Evolutionary conservation across 2,113 vertebrate genomes (phyloP).

Genomic region (Cyanoderma ruficeps): DNA sequence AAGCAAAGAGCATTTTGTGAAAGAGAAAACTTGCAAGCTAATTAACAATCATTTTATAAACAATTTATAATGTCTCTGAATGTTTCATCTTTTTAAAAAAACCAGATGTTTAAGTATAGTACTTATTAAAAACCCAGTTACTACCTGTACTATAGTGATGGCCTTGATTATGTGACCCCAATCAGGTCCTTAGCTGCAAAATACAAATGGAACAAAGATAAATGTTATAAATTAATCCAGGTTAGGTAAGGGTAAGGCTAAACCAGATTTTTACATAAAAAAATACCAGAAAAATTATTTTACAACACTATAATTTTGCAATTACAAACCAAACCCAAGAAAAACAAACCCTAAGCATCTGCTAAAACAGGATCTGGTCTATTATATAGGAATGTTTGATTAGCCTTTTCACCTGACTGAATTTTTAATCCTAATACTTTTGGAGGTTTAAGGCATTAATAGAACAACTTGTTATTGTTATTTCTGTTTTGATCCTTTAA

Average conservation of each 20-base stretch:
- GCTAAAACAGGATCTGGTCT: background rate
- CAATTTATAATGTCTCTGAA: background rate
- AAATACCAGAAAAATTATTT: background rate
- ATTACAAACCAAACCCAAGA: background rate
- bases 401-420: constrained; percentile 61
- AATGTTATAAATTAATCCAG: background rate
- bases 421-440: constrained; percentile 68
- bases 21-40: background rate
- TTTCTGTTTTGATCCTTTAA: constrained; percentile 1
- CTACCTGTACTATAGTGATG: background rate
- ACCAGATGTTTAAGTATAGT: background rate
- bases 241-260: background rate
- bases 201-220: background rate
- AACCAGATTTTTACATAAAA: background rate
- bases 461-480: constrained; percentile 62
- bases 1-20: background rate
- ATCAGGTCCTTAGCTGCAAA: background rate
- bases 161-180: background rate
- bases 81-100: background rate
- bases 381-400: constrained; percentile 36
- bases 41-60: background rate
- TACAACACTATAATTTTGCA: background rate
- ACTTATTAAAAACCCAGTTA: background rate
- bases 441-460: constrained; percentile 60
- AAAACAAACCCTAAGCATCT: background rate